phyloP scores from a whole-genome alignment of 2,113 vertebrate species.

The Callionymus lyra region DNA sequence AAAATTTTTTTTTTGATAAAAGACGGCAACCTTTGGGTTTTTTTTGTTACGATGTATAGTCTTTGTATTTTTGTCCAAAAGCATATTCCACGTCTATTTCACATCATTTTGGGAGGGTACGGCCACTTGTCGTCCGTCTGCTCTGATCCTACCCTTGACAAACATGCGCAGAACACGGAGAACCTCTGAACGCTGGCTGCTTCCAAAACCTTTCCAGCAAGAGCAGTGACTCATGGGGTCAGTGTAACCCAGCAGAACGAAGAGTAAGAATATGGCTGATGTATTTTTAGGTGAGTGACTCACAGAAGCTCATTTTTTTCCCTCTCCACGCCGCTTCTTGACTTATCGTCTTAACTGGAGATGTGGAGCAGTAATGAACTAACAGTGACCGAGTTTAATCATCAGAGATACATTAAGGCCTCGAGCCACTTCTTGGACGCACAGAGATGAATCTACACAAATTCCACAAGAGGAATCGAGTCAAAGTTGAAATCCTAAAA shows the following conservation, averaged over 20 bases:
- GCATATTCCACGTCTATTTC: too few species aligned
- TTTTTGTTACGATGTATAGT: too few species aligned
- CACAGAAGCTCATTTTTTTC: conserved; percentile 18
- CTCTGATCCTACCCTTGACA: not conserved
- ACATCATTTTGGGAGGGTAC: too few species aligned
- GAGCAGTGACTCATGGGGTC: conserved; percentile 45
- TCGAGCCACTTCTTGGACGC: too few species aligned
- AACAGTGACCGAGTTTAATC: not conserved
- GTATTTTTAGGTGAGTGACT: conserved; percentile 52
- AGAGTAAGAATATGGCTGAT: conserved; percentile 19
- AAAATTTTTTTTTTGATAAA: too few species aligned
- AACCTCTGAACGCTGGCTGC: conserved; percentile 1
- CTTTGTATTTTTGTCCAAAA: too few species aligned
- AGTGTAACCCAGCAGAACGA: conserved; percentile 17
- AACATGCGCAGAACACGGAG: not conserved
- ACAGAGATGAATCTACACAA: too few species aligned
- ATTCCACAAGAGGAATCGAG: too few species aligned
- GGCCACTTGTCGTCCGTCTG: not conserved
- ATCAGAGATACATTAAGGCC: too few species aligned
- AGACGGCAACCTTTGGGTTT: too few species aligned
- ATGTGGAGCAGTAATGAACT: conserved; percentile 21
- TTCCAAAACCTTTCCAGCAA: conserved; percentile 11
- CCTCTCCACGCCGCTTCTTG: conserved; percentile 6
- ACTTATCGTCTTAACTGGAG: conserved; percentile 18
- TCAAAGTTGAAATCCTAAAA: too few species aligned